Evolutionary conservation across 2,888 invertebrate species (phyloP).

Genomic region (Liodrosophila aerea): DNA sequence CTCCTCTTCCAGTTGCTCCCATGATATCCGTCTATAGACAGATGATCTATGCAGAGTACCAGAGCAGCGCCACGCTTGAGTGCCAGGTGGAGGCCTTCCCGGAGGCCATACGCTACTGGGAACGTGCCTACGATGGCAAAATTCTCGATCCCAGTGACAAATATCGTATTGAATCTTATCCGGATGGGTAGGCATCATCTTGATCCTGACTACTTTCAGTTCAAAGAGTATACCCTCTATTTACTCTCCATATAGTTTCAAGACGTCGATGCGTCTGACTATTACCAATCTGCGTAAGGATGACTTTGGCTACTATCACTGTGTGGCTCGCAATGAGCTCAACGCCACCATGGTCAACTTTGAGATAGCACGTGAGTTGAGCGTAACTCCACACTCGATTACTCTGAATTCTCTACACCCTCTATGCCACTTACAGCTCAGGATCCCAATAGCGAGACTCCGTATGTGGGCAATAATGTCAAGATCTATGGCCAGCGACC

Average conservation of each 20-base stretch:
- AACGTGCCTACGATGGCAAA: conserved; percentile 87
- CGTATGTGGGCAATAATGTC: conserved; percentile 82
- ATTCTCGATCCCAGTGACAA: conserved; percentile 87
- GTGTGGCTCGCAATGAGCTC: conserved; percentile 92
- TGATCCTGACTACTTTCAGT: accelerated
- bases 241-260: conserved; percentile 79
- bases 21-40: conserved; percentile 91
- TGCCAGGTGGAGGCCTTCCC: conserved; percentile 95
- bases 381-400: background rate
- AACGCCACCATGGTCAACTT: conserved; percentile 90
- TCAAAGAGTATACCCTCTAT: background rate
- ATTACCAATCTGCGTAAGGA: conserved; percentile 86
- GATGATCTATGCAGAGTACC: conserved; percentile 88
- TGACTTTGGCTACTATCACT: conserved; percentile 91
- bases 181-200: conserved; percentile 79
- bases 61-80: conserved; percentile 88
- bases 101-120: conserved; percentile 93
- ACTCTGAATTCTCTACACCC: no score
- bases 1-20: conserved; percentile 88
- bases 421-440: conserved; percentile 66
- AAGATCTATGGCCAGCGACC: conserved; percentile 85
- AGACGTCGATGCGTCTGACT: conserved; percentile 90
- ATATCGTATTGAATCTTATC: conserved; percentile 85
- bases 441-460: conserved; percentile 84
- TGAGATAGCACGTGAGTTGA: conserved; percentile 85